Base-by-base conservation (phyloP, 2,888 invertebrate genomes). In the Camptogramma bilineatum region DNA sequence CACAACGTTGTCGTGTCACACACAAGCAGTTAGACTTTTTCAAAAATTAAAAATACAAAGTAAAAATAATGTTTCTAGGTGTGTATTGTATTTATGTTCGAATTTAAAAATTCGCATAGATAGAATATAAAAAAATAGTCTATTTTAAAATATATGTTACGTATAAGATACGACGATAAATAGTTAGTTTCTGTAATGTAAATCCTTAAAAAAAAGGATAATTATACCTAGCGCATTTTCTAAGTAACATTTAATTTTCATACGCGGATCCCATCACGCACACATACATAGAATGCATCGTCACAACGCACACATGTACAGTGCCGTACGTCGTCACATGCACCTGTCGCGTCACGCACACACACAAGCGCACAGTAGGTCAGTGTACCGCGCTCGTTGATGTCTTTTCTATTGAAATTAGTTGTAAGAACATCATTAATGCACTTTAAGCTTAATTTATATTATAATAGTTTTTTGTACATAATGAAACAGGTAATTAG, bases 341-440 rank as follows among this genome's bases (percentile, higher is more conserved):
- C 61, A 64, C 53, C 47, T 61, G 66, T 46, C 46, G 39, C 51
- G 47, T 53, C 52, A 60, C 70, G 61, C 75, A 60, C 71, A 73
- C 72, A 73, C 66, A 17, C 59, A 55, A 18, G 46, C 61, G 31
- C 53, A 62, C 73, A 81, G 76, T 83, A 73, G 84, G 82, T 83
- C 79, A 83, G 72, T 81, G 75, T 76, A 75, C 73, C 80, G 76
- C 80, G 75, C 80, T 78, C 83, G 85, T 84, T 81, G 78, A 85
- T 82, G 81, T 85, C 82, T 84, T 85, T 82, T 81, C 74, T 77
- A 81, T 80, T 54, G 61, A 48, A 64, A 60, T 51, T 47, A 64
- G 24, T 31, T 39, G 42, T 28, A 52, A 59, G 19, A 64, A 51
- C 39, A 44, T 46, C 0, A 18, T 17, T 18, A 16, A 19, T 44